Evolutionary conservation across 1,140 invertebrate genomes (phyloP).

Genomic region (Drosophila willistoni): DNA sequence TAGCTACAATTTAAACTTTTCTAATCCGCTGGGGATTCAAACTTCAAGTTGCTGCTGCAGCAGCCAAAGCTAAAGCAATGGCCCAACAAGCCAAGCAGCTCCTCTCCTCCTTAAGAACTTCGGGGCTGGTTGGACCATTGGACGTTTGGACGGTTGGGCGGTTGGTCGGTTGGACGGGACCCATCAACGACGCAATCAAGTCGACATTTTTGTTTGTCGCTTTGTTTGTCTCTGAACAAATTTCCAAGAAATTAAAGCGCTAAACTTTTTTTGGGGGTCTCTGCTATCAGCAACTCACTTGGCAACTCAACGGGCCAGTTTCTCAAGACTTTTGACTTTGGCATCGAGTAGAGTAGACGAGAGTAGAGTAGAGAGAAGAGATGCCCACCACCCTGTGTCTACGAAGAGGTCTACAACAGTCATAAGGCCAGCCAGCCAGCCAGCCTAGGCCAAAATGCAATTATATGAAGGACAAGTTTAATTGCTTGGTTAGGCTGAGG

Average conservation of each 20-base stretch:
- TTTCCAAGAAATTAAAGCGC: slow-evolving; percentile 80
- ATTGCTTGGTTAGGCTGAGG: slow-evolving; percentile 48
- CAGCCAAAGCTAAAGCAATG: slow-evolving; percentile 30
- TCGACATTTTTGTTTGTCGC: slow-evolving; percentile 81
- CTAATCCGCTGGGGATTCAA: slow-evolving; percentile 81
- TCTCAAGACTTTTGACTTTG: slow-evolving; percentile 70
- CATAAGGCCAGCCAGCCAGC: neutral
- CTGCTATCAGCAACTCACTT: slow-evolving; percentile 77
- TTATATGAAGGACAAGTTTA: slow-evolving; percentile 56
- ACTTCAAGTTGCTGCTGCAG: slow-evolving; percentile 66
- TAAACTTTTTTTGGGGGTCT: slow-evolving; percentile 68
- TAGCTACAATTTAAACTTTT: slow-evolving; percentile 82
- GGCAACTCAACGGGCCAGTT: slow-evolving; percentile 65
- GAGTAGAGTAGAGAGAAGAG: neutral
- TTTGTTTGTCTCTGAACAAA: slow-evolving; percentile 72
- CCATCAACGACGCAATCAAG: slow-evolving; percentile 78
- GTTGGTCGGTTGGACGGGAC: slow-evolving; percentile 22
- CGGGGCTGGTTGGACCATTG: slow-evolving; percentile 21
- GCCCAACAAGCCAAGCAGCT: slow-evolving; percentile 15
- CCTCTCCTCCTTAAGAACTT: slow-evolving; percentile 2
- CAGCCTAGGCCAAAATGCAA: slow-evolving; percentile 44
- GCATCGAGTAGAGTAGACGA: slow-evolving; percentile 7
- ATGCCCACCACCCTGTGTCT: too few species aligned
- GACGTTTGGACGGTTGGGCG: neutral
- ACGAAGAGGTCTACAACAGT: neutral